A percentile compares a stretch with the other conserved stretches of the same genome.
Evolutionary conservation across 2,113 vertebrate species (phyloP).

Genomic region (Erpornis zantholeuca): DNA sequence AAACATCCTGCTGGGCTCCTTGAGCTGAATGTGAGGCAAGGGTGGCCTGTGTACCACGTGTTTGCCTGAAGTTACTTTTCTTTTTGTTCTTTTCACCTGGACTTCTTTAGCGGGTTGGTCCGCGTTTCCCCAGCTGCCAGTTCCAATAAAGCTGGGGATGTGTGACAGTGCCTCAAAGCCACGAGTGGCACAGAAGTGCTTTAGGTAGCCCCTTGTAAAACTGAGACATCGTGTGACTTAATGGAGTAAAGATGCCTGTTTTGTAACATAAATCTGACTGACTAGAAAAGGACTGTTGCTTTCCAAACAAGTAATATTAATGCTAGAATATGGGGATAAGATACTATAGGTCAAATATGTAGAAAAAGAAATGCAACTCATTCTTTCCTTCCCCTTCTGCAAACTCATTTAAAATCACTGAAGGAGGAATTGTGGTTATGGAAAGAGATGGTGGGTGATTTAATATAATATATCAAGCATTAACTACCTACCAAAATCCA

Average conservation of each 20-base stretch:
- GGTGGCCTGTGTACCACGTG: background rate
- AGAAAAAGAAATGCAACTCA: background rate
- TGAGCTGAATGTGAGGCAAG: background rate
- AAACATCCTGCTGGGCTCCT: background rate
- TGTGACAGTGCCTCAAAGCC: background rate
- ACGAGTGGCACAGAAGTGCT: background rate
- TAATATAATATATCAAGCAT: background rate
- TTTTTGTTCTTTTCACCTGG: background rate
- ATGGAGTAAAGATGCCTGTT: background rate
- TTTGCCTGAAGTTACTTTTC: background rate
- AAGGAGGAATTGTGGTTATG: background rate
- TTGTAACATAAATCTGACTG: background rate
- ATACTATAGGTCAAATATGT: background rate
- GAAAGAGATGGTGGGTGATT: background rate
- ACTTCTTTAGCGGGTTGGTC: background rate
- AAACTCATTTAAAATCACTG: background rate
- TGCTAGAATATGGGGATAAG: background rate
- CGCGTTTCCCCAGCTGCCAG: background rate
- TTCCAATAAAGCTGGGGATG: background rate
- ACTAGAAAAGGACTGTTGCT: background rate
- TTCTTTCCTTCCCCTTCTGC: background rate
- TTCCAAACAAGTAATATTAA: background rate
- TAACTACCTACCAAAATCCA: background rate
- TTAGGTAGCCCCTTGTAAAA: background rate
- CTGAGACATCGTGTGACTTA: background rate